Percentiles rank a stretch among this genome's conserved stretches.
phyloP scores from a whole-genome alignment of 1,140 invertebrate genomes.

The Callitettix versicolor region DNA sequence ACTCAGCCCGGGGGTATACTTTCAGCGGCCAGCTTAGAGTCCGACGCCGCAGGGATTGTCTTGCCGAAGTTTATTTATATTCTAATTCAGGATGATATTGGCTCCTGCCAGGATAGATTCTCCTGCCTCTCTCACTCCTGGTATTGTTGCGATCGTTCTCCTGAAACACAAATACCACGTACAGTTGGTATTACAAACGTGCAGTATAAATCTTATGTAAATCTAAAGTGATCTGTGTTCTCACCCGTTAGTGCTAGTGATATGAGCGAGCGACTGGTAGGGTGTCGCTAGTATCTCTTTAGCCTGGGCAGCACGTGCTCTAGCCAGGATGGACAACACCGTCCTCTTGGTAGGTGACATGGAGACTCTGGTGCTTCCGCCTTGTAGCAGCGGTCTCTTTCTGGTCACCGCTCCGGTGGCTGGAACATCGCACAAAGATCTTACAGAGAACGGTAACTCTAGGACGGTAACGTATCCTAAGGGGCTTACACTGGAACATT shows the following conservation, averaged over 20 bases:
- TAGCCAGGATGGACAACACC: conserved; percentile 60
- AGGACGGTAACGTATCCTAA: no score
- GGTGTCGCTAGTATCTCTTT: conserved; percentile 20
- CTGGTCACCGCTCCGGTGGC: conserved; percentile 41
- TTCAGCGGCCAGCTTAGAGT: no score
- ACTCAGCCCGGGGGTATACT: no score
- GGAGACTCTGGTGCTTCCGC: conserved; percentile 46
- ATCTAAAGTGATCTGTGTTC: no score
- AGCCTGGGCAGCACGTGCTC: conserved; percentile 56
- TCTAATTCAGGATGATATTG: conserved; percentile 20
- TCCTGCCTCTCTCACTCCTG: conserved; percentile 16
- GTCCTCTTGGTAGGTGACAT: conserved; percentile 68
- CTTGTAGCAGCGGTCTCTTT: conserved; percentile 56
- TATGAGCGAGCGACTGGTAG: conserved; percentile 16
- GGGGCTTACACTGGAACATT: no score
- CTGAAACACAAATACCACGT: no score
- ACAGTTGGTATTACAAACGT: neutral
- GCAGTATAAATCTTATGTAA: no score
- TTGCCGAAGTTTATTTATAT: no score
- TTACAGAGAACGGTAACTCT: no score
- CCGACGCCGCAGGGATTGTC: no score
- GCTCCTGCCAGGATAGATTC: conserved; percentile 17
- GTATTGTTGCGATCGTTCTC: conserved; percentile 14
- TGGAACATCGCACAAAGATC: no score
- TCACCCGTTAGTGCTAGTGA: conserved; percentile 5